phyloP scores from a whole-genome alignment of 92 coral and sea anemone genomes.

The Nematostella vectensis region DNA sequence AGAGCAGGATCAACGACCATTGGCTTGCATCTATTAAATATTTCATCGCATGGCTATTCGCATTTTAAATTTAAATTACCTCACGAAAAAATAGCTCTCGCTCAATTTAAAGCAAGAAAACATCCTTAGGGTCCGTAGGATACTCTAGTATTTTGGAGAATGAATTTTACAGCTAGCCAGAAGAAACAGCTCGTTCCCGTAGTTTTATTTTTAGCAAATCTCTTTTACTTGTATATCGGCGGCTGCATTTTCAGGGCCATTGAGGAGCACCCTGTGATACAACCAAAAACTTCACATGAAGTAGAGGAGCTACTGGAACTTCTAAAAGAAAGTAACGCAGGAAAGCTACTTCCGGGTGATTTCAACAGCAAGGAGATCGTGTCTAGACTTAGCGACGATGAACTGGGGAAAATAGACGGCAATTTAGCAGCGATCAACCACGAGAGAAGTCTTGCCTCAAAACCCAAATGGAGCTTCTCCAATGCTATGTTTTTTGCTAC shows the following conservation, averaged over 20 bases:
- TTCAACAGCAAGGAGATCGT: conserved; percentile 42
- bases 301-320: conserved; percentile 48
- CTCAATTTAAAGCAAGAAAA: too few relatives aligned
- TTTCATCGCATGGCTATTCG: too few relatives aligned
- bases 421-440: conserved; percentile 28
- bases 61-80: too few relatives aligned
- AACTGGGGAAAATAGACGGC: conserved; percentile 38
- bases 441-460: conserved; percentile 45
- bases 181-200: conserved; percentile 46
- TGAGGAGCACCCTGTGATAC: conserved; percentile 36
- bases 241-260: conserved; percentile 64
- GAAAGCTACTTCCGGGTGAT: conserved; percentile 32
- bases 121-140: too few relatives aligned
- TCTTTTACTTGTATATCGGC: conserved; percentile 58
- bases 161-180: conserved; percentile 59
- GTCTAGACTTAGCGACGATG: conserved; percentile 31
- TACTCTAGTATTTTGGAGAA: too few relatives aligned
- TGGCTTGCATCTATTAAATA: too few relatives aligned
- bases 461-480: conserved; percentile 71
- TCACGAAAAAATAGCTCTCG: too few relatives aligned
- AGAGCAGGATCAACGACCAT: too few relatives aligned
- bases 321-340: conserved; percentile 45
- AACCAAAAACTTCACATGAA: conserved; percentile 33
- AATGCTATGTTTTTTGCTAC: conserved; percentile 82
- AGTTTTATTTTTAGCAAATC: conserved; percentile 53